Percentiles rank a stretch among this genome's conserved stretches.
These are phyloP conservation scores for Catagonus wagneri DNA, from an alignment of 2,113 vertebrate species.

Conservation along the genomic window DNA sequence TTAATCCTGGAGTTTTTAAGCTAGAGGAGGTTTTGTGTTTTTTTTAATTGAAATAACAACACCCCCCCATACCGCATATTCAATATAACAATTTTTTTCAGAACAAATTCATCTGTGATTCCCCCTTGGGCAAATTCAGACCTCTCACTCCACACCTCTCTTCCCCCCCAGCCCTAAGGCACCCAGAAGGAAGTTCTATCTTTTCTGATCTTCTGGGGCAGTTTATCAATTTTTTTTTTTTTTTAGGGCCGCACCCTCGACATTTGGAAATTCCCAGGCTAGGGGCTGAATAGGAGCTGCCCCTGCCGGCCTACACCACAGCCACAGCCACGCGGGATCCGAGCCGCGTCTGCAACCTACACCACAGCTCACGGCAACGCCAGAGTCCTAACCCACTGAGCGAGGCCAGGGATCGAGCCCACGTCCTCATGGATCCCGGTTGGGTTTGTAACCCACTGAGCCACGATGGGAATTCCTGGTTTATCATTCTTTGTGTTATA, in stretches of 20 bases:
- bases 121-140: background rate
- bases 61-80: background rate
- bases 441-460: too few species aligned
- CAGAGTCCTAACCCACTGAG: too few species aligned
- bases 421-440: too few species aligned
- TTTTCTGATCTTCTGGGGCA: constrained; percentile 32
- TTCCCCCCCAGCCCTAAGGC: background rate
- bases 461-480: background rate
- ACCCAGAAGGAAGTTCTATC: constrained; percentile 3
- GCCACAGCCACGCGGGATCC: too few species aligned
- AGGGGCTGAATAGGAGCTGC: too few species aligned
- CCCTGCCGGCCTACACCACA: too few species aligned
- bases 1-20: constrained; percentile 54
- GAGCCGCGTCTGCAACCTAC: too few species aligned
- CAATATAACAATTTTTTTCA: constrained; percentile 17
- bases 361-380: too few species aligned
- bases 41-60: constrained; percentile 27
- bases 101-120: constrained; percentile 49
- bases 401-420: too few species aligned
- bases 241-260: too few species aligned
- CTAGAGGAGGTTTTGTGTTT: background rate
- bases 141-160: background rate
- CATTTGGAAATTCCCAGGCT: too few species aligned
- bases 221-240: constrained; percentile 17
- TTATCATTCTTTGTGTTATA: constrained; percentile 45